phyloP scores from a whole-genome alignment of 2,888 invertebrate genomes.

The Agonopterix subpropinquella region DNA sequence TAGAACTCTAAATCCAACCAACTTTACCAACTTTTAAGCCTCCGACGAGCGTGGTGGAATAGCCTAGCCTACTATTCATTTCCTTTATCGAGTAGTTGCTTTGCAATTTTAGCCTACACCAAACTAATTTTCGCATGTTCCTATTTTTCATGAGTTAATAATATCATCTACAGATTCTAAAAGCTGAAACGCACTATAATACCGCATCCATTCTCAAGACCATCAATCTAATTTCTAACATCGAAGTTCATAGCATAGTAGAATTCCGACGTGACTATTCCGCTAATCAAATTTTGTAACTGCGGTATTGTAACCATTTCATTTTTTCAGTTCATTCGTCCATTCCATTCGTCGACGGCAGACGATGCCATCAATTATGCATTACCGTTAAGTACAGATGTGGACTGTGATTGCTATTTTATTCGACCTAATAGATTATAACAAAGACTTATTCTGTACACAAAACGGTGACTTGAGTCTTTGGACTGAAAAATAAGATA shows the following conservation, averaged over 20 bases:
- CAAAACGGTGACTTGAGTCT: no score
- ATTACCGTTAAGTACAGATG: slow-evolving; percentile 54
- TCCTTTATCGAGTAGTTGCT: no score
- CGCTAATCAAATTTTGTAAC: slow-evolving; percentile 76
- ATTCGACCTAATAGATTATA: neutral
- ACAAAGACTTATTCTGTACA: neutral
- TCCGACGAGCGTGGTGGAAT: no score
- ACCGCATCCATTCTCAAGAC: slow-evolving; percentile 33
- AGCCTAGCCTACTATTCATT: no score
- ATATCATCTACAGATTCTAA: no score
- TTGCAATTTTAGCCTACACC: no score
- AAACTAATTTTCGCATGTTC: no score
- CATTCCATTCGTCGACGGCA: neutral
- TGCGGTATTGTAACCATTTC: slow-evolving; percentile 69
- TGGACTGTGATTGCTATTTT: slow-evolving; percentile 13
- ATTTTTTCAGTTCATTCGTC: slow-evolving; percentile 39
- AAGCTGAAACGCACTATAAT: slow-evolving; percentile 3
- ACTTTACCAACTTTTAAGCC: no score
- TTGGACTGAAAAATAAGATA: no score
- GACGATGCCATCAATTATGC: slow-evolving; percentile 52
- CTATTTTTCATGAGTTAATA: no score
- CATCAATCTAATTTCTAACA: slow-evolving; percentile 13
- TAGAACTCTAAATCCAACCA: no score
- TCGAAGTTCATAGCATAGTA: slow-evolving; percentile 52
- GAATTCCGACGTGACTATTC: slow-evolving; percentile 71